These are phyloP conservation scores for Ctenopoma multispine DNA, from an alignment of 2,797 vertebrate species.

Conservation along the genomic window DNA sequence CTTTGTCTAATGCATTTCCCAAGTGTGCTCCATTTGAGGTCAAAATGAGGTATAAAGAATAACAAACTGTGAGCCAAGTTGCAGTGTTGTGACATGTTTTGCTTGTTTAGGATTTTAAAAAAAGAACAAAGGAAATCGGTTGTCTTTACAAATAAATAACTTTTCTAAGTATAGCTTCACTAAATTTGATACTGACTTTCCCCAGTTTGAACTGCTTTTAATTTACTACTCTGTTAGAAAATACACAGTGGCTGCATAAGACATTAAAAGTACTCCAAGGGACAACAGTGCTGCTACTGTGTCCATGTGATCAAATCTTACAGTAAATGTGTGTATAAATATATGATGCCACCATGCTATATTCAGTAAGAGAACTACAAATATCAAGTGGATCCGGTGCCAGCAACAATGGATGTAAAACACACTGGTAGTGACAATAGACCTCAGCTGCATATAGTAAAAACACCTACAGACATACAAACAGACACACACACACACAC, in stretches of 20 bases:
- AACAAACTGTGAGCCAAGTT: conserved; percentile 14
- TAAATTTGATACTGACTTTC: conserved; percentile 22
- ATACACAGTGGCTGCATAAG: conserved; percentile 34
- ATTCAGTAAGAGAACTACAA: conserved; percentile 32
- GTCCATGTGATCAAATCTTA: conserved; percentile 17
- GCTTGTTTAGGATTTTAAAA: conserved; percentile 8
- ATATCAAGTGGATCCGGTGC: conserved; percentile 35
- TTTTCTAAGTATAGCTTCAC: conserved; percentile 23
- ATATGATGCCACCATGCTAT: conserved; percentile 35
- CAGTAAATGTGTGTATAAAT: conserved; percentile 37
- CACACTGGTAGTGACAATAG: not conserved
- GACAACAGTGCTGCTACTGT: conserved; percentile 17
- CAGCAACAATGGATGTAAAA: conserved; percentile 35
- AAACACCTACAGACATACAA: conserved; percentile 9
- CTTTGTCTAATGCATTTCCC: not conserved
- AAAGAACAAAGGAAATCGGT: not conserved
- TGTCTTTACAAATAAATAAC: conserved; percentile 21
- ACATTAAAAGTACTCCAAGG: conserved; percentile 44
- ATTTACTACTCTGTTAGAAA: conserved; percentile 67
- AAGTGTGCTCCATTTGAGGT: conserved; percentile 23
- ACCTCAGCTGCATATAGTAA: conserved; percentile 21
- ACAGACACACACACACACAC: not conserved
- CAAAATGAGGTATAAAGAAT: conserved; percentile 8
- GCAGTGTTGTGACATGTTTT: conserved; percentile 14
- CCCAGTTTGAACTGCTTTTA: conserved; percentile 37